These are phyloP conservation scores for Morus bassanus DNA, from an alignment of 2,797 vertebrate genomes.

Conservation along the genomic window DNA sequence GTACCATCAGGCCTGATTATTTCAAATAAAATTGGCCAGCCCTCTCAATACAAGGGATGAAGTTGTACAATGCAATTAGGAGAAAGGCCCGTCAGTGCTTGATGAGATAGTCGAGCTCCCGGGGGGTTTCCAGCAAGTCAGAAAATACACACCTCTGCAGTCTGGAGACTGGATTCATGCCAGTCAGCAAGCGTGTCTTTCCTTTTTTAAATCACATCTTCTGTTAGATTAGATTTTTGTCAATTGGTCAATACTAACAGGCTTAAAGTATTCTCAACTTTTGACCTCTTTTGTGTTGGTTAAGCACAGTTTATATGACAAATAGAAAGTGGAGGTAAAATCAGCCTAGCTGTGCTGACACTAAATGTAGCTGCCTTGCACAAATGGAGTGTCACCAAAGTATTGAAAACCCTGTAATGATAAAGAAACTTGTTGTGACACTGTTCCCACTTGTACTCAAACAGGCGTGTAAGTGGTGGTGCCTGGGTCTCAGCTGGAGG, in stretches of 20 bases:
- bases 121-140: background rate
- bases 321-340: background rate
- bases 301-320: background rate
- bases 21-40: background rate
- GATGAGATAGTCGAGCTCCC: background rate
- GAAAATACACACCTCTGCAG: slow-evolving; percentile 8
- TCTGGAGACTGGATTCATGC: background rate
- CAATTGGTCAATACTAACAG: background rate
- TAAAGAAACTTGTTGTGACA: background rate
- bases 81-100: background rate
- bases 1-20: background rate
- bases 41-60: background rate
- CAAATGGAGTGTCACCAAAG: background rate
- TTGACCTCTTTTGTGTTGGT: background rate
- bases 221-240: slow-evolving; percentile 25
- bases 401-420: background rate
- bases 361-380: background rate
- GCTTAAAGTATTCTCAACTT: slow-evolving; percentile 31
- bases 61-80: background rate
- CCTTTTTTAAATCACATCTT: background rate
- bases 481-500: background rate
- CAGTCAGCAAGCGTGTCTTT: background rate
- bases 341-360: background rate
- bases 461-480: background rate
- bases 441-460: background rate